Evolutionary conservation across 2,797 vertebrate species (phyloP).

Genomic region (Gorsachius magnificus): DNA sequence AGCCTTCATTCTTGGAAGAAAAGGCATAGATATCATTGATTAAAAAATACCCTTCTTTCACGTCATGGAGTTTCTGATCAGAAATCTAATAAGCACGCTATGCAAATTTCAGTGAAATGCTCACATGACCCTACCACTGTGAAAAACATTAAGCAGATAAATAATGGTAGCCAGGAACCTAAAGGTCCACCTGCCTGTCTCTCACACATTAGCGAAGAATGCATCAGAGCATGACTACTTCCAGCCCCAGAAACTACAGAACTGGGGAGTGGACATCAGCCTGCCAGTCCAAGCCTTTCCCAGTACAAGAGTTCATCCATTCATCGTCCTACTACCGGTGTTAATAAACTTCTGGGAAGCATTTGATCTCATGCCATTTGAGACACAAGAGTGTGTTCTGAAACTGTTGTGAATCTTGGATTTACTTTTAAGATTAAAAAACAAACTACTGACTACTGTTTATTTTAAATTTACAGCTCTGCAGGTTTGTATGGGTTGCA

Average conservation of each 20-base stretch:
- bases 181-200: neutral
- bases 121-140: fast-evolving
- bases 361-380: fast-evolving
- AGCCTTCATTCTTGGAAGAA: neutral
- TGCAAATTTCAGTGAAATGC: neutral
- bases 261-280: neutral
- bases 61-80: neutral
- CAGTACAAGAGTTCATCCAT: neutral
- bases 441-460: neutral
- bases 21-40: neutral
- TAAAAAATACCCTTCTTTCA: neutral
- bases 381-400: neutral
- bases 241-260: neutral
- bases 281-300: neutral
- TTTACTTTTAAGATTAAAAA: neutral
- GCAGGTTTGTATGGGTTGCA: neutral
- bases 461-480: neutral
- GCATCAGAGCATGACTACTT: neutral
- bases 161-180: neutral
- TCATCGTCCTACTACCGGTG: fast-evolving
- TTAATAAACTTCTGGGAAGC: neutral
- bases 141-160: neutral
- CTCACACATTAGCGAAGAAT: neutral
- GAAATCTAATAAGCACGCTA: neutral
- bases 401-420: neutral